Evolutionary conservation across 92 coral and sea anemone species (phyloP).

Genomic region (Chrysogorgia sp.): DNA sequence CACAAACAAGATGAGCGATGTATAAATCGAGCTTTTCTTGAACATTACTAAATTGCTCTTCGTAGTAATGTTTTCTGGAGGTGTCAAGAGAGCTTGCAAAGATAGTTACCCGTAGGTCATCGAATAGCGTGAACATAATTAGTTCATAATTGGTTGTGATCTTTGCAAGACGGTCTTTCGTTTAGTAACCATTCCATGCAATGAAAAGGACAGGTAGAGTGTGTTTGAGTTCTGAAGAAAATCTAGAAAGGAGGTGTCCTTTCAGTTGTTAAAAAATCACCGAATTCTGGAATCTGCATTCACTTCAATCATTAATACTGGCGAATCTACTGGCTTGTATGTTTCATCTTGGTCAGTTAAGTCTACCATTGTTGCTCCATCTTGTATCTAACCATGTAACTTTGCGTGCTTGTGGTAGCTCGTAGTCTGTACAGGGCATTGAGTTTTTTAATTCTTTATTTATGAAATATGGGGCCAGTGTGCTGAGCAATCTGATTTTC

Average conservation of each 20-base stretch:
- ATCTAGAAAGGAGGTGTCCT: conserved; percentile 50
- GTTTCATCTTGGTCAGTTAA: conserved; percentile 12
- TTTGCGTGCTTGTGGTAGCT: conserved; percentile 44
- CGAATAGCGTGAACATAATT: conserved; percentile 11
- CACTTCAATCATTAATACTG: conserved; percentile 31
- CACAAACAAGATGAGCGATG: conserved; percentile 48
- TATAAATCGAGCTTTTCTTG: conserved; percentile 35
- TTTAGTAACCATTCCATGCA: conserved; percentile 60
- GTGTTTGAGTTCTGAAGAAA: conserved; percentile 37
- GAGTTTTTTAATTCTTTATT: conserved; percentile 31
- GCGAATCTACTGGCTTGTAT: conserved; percentile 36
- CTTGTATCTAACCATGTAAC: conserved; percentile 4
- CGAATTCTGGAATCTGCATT: neutral
- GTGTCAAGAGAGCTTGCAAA: neutral
- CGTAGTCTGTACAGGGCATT: conserved; percentile 32
- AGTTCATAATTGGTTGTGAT: conserved; percentile 13
- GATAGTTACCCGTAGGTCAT: conserved; percentile 34
- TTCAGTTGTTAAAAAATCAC: conserved; percentile 42
- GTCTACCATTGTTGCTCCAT: conserved; percentile 13
- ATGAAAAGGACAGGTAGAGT: conserved; percentile 43
- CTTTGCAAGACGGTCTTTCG: conserved; percentile 32
- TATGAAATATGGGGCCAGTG: conserved; percentile 46
- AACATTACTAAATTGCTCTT: conserved; percentile 31
- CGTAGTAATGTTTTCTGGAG: conserved; percentile 5
- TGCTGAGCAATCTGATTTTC: conserved; percentile 34